These are phyloP conservation scores for Meliscaeva auricollis DNA, from an alignment of 2,888 invertebrate species.

Conservation along the genomic window DNA sequence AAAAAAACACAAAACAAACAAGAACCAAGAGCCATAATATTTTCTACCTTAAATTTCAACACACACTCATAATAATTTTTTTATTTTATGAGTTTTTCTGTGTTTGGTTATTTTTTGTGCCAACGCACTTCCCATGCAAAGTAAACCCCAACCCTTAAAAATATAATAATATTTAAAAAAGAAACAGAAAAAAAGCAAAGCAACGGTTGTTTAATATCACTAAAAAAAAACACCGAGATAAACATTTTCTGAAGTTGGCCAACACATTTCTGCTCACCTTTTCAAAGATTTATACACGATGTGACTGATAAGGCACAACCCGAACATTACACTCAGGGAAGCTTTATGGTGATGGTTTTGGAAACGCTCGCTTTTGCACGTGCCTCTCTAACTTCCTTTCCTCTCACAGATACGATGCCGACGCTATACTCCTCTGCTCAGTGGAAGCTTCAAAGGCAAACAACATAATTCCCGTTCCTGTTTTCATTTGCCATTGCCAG, in stretches of 20 bases:
- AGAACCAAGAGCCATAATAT: conserved; percentile 35
- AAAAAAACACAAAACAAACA: background rate
- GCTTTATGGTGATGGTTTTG: conserved; percentile 71
- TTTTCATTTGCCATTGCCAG: conserved; percentile 34
- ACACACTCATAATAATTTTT: conserved; percentile 66
- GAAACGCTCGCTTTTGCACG: conserved; percentile 71
- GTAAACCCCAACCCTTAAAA: conserved; percentile 12
- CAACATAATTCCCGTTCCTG: conserved; percentile 72
- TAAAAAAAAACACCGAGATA: conserved; percentile 69
- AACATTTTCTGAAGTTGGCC: conserved; percentile 67
- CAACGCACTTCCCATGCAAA: conserved; percentile 34
- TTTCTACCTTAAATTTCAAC: conserved; percentile 51
- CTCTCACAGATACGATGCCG: background rate
- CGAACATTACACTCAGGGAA: conserved; percentile 65
- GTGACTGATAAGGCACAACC: conserved; percentile 76
- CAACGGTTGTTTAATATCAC: conserved; percentile 70
- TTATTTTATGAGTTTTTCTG: conserved; percentile 32
- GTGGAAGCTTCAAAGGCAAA: conserved; percentile 70
- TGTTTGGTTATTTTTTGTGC: conserved; percentile 23
- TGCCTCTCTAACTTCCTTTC: conserved; percentile 43
- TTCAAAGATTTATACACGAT: conserved; percentile 74
- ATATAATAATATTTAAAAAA: conserved; percentile 9
- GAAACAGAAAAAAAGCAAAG: conserved; percentile 25
- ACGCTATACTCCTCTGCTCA: background rate
- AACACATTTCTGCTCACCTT: conserved; percentile 73